Evolutionary conservation across 2,888 invertebrate genomes (phyloP).

Genomic region (Lithosia quadra): DNA sequence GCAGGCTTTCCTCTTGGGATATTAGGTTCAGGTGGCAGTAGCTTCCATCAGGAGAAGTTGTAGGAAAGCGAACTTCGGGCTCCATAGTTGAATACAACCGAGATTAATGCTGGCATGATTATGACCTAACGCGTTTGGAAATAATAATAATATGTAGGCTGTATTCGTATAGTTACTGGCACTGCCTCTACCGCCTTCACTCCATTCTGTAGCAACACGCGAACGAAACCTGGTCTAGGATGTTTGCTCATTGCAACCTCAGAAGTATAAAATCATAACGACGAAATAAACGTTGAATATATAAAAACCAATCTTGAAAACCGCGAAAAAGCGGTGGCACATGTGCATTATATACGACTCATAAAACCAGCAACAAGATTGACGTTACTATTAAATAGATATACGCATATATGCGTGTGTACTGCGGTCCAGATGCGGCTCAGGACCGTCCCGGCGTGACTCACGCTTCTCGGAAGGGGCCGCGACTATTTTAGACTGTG

Average conservation of each 20-base stretch:
- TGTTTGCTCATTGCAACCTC: background rate
- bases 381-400: constrained; percentile 44
- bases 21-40: too few species aligned
- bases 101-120: background rate
- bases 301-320: constrained; percentile 2
- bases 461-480: constrained; percentile 83
- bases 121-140: background rate
- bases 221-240: background rate
- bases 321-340: background rate
- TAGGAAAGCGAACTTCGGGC: background rate
- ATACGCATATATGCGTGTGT: constrained; percentile 55
- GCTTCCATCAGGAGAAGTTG: background rate
- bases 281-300: background rate
- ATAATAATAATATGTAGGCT: background rate
- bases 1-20: too few species aligned
- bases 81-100: background rate
- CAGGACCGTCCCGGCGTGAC: constrained; percentile 78
- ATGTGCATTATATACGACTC: constrained; percentile 23
- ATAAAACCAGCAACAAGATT: constrained; percentile 41
- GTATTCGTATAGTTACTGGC: background rate
- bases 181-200: too few species aligned
- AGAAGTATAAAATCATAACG: background rate
- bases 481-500: constrained; percentile 84
- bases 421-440: constrained; percentile 79
- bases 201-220: background rate